phyloP scores from a whole-genome alignment of 2,888 invertebrate genomes.

The Anorthoa munda region DNA sequence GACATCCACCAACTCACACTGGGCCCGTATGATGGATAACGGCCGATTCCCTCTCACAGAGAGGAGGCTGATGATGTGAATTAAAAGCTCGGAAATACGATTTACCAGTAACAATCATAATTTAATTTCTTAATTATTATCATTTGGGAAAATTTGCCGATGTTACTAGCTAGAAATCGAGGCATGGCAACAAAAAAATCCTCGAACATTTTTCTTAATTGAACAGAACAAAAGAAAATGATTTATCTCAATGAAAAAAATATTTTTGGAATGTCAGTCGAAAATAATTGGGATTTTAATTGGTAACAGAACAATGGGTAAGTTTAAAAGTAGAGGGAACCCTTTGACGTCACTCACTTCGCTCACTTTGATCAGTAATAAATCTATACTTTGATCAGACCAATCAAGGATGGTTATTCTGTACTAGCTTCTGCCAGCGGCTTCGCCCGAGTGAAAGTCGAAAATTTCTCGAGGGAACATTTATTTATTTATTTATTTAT shows the following conservation, averaged over 20 bases:
- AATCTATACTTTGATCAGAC: slow-evolving; percentile 21
- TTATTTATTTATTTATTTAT: too few species aligned
- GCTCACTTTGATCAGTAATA: slow-evolving; percentile 31
- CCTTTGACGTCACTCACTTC: slow-evolving; percentile 31
- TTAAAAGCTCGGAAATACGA: too few species aligned
- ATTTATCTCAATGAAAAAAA: slow-evolving; percentile 23
- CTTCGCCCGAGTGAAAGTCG: too few species aligned
- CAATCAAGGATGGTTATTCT: not conserved
- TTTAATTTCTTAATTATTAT: not conserved
- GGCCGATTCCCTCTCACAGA: too few species aligned
- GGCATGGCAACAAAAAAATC: slow-evolving; percentile 3
- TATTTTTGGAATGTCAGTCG: slow-evolving; percentile 1
- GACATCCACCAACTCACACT: too few species aligned
- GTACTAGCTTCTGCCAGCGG: too few species aligned
- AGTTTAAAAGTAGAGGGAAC: slow-evolving; percentile 20
- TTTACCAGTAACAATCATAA: not conserved
- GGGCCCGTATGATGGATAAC: too few species aligned
- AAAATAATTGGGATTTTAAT: slow-evolving; percentile 46
- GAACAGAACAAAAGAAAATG: slow-evolving; percentile 4
- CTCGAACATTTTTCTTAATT: not conserved
- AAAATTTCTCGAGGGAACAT: too few species aligned
- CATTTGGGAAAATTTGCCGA: not conserved
- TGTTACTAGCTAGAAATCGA: not conserved
- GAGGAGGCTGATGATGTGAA: too few species aligned
- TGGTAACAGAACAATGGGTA: slow-evolving; percentile 29